These are phyloP conservation scores for Pachyramphus minor DNA, from an alignment of 2,113 vertebrate genomes.

Conservation along the genomic window DNA sequence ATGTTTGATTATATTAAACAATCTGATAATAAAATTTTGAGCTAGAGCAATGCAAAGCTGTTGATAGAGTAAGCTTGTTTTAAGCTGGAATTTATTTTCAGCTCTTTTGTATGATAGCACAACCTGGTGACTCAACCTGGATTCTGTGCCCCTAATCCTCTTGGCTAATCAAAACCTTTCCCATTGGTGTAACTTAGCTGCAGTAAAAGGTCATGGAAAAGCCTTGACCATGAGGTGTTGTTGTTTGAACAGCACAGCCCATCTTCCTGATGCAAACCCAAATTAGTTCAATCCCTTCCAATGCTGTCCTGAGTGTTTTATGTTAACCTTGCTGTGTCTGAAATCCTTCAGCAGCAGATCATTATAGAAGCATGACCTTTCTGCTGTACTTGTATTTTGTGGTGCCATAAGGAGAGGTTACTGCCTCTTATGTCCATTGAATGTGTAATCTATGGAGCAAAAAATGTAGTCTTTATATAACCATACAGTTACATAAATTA, in stretches of 20 bases:
- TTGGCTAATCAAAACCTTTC: constrained; percentile 4
- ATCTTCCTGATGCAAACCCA: neutral
- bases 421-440: neutral
- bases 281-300: neutral
- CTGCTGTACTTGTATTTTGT: neutral
- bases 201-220: constrained; percentile 18
- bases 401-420: neutral
- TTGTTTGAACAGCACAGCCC: neutral
- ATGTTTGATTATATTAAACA: neutral
- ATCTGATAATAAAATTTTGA: neutral
- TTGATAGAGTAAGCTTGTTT: neutral
- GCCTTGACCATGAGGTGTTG: neutral
- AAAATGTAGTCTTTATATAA: neutral
- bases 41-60: neutral
- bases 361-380: neutral
- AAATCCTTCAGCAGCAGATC: neutral
- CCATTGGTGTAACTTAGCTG: neutral
- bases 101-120: neutral
- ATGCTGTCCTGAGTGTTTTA: neutral
- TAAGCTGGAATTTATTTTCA: neutral
- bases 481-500: neutral
- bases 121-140: neutral
- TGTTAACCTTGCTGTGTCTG: neutral
- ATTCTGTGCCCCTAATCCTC: neutral
- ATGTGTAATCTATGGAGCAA: neutral